Evolutionary conservation across 2,888 invertebrate species (phyloP).

Genomic region (Napeogenes inachia): DNA sequence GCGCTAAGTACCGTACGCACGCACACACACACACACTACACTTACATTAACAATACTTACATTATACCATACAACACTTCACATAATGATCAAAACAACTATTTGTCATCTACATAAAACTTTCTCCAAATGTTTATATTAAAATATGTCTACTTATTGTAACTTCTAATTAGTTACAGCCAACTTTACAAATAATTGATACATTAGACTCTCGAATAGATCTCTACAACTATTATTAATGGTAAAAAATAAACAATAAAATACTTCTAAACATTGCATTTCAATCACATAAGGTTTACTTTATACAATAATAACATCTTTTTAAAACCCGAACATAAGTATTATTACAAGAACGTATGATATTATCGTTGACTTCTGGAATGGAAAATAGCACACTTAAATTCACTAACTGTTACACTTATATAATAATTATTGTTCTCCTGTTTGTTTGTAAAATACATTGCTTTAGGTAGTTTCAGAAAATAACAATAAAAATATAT

Average conservation of each 20-base stretch:
- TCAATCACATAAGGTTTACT: slow-evolving; percentile 78
- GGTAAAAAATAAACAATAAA: slow-evolving; percentile 78
- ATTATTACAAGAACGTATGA: slow-evolving; percentile 74
- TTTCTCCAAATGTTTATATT: slow-evolving; percentile 77
- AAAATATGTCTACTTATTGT: slow-evolving; percentile 77
- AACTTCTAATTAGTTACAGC: slow-evolving; percentile 77
- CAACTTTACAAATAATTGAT: slow-evolving; percentile 79
- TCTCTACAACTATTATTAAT: slow-evolving; percentile 78
- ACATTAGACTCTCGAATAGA: slow-evolving; percentile 75
- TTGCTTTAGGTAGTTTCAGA: slow-evolving; percentile 63
- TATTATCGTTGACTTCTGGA: slow-evolving; percentile 75
- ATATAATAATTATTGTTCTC: slow-evolving; percentile 78
- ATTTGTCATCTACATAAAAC: slow-evolving; percentile 76
- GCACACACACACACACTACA: slow-evolving; percentile 19
- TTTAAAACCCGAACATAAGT: slow-evolving; percentile 47
- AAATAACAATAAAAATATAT: slow-evolving; percentile 71
- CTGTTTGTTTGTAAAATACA: slow-evolving; percentile 76
- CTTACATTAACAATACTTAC: slow-evolving; percentile 48
- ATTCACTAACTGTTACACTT: slow-evolving; percentile 78
- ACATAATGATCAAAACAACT: slow-evolving; percentile 76
- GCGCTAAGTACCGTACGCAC: slow-evolving; percentile 27
- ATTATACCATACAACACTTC: slow-evolving; percentile 71
- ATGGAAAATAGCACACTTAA: slow-evolving; percentile 78
- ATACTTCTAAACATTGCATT: slow-evolving; percentile 79
- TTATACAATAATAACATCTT: slow-evolving; percentile 76